Percentiles rank a stretch among this genome's conserved stretches.
Conservation (phyloP, 1,140 invertebrate species). For the Temnothorax longispinosus region DNA sequence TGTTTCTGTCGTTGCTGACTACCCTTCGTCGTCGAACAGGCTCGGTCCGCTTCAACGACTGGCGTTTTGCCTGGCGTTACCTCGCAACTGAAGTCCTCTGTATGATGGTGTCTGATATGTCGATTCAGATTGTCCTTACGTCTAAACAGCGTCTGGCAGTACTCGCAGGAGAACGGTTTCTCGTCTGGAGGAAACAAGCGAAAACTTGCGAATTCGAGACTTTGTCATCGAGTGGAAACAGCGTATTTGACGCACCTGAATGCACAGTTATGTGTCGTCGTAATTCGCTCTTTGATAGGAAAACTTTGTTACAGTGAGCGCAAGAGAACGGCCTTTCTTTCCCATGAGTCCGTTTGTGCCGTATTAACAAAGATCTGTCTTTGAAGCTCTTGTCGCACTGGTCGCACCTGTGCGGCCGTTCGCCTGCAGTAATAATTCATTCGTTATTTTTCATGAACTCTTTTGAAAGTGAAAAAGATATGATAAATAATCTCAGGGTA, state of each 20-base stretch:
- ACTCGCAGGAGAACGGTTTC: slow-evolving; percentile 84
- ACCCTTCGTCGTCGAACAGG: background rate
- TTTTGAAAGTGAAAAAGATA: background rate
- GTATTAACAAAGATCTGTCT: slow-evolving; percentile 80
- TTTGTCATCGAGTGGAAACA: background rate
- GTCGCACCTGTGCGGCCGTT: slow-evolving; percentile 80
- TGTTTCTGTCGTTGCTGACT: slow-evolving; percentile 36
- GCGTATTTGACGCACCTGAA: slow-evolving; percentile 74
- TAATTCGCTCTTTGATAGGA: slow-evolving; percentile 83
- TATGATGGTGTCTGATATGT: slow-evolving; percentile 85
- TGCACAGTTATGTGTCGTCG: slow-evolving; percentile 81
- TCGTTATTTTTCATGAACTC: background rate
- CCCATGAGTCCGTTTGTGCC: slow-evolving; percentile 81
- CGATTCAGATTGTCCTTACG: slow-evolving; percentile 85
- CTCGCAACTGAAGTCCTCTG: slow-evolving; percentile 66
- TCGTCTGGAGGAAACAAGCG: slow-evolving; percentile 77
- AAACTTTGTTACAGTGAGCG: slow-evolving; percentile 79
- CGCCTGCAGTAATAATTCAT: slow-evolving; percentile 68
- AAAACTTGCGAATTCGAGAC: slow-evolving; percentile 1
- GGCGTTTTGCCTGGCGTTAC: background rate
- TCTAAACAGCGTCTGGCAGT: slow-evolving; percentile 83
- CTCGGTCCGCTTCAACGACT: background rate
- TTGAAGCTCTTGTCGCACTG: slow-evolving; percentile 83
- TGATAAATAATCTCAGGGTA: background rate
- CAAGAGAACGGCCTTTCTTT: slow-evolving; percentile 83